These are phyloP conservation scores for Callipepla squamata DNA, from an alignment of 2,113 vertebrate genomes.

Conservation along the genomic window DNA sequence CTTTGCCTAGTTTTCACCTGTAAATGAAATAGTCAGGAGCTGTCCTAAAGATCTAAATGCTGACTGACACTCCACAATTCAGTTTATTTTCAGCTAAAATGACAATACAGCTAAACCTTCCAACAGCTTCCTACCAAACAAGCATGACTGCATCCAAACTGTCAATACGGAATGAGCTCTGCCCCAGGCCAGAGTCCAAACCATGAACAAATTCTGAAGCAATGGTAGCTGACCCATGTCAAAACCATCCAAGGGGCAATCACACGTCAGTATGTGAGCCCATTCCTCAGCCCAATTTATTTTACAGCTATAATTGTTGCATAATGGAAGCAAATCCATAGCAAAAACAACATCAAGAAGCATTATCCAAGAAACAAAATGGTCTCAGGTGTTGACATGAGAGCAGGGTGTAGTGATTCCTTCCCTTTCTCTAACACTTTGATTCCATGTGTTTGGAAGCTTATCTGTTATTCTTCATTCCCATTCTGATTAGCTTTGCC, in stretches of 20 bases:
- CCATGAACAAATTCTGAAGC: background rate
- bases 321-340: background rate
- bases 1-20: background rate
- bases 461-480: background rate
- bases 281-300: background rate
- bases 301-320: background rate
- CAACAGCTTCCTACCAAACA: constrained; percentile 4
- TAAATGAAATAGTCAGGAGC: background rate
- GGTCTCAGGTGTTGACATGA: background rate
- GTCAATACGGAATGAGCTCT: background rate
- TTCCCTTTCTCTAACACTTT: background rate
- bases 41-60: background rate
- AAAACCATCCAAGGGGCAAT: background rate
- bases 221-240: background rate
- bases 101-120: background rate
- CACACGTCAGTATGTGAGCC: background rate
- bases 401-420: background rate
- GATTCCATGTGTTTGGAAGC: background rate
- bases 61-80: background rate
- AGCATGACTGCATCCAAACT: background rate
- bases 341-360: background rate
- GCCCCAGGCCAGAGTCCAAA: background rate
- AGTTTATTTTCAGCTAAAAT: background rate
- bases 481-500: background rate
- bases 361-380: background rate